Conservation (phyloP, 2,888 invertebrate species). For the Thereva nobilitata region DNA sequence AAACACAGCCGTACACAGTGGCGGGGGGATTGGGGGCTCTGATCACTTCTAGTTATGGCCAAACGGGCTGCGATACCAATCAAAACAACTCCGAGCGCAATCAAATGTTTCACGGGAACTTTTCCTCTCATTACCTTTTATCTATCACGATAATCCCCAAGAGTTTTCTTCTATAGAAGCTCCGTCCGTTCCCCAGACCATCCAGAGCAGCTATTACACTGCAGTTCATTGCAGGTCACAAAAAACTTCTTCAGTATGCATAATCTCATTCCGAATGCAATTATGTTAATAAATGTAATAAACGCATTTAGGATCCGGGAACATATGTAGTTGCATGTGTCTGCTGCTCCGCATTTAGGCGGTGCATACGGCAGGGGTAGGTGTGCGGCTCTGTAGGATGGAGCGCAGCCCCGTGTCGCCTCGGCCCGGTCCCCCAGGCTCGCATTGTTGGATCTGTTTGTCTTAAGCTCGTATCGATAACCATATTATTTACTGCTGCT, state of each 20-base stretch:
- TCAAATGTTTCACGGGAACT: conserved; percentile 26
- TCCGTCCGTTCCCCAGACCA: not conserved
- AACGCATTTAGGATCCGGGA: conserved; percentile 32
- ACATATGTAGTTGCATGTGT: not conserved
- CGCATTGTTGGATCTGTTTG: conserved; percentile 15
- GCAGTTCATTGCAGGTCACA: not conserved
- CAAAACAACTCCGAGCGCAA: conserved; percentile 18
- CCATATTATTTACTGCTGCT: conserved; percentile 48
- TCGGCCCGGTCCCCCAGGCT: not conserved
- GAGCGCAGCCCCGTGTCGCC: not conserved
- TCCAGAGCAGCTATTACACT: too few species aligned
- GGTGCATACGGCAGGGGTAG: too few species aligned
- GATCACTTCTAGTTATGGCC: conserved; percentile 8
- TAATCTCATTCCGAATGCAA: conserved; percentile 39
- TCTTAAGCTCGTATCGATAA: conserved; percentile 27
- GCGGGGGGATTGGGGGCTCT: not conserved
- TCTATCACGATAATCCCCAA: conserved; percentile 31
- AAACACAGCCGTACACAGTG: conserved; percentile 15
- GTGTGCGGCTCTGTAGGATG: too few species aligned
- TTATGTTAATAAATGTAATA: conserved; percentile 42
- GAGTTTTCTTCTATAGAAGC: conserved; percentile 24
- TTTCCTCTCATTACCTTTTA: conserved; percentile 32
- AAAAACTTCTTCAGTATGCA: conserved; percentile 34
- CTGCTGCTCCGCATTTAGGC: not conserved
- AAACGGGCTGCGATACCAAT: conserved; percentile 22